These are phyloP conservation scores for Mus pahari DNA, from an alignment of 2,113 vertebrate species.

Conservation along the genomic window DNA sequence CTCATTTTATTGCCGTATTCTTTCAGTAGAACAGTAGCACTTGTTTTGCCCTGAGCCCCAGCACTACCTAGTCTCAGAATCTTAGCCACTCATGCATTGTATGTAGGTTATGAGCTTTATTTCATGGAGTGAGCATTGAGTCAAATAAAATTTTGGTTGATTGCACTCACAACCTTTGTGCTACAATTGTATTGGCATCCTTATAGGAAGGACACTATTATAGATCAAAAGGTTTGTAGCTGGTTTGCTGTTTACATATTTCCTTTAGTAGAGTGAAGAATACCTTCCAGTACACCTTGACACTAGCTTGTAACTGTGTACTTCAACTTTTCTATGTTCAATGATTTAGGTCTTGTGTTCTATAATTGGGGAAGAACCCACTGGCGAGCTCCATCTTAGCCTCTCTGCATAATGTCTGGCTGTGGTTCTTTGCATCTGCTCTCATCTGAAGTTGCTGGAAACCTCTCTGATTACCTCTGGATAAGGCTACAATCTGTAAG, in stretches of 20 bases:
- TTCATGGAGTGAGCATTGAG: background rate
- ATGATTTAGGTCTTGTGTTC: background rate
- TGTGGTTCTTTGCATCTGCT: too few species aligned
- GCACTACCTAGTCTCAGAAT: background rate
- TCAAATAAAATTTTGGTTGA: background rate
- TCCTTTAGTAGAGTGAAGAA: background rate
- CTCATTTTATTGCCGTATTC: background rate
- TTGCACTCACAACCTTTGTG: background rate
- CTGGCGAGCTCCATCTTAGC: too few species aligned
- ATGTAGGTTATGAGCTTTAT: background rate
- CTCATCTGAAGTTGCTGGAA: too few species aligned
- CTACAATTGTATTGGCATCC: background rate
- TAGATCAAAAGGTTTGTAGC: background rate
- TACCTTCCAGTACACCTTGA: background rate
- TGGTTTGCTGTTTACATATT: background rate
- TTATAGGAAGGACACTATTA: background rate
- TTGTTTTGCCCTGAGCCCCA: background rate
- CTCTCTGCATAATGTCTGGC: too few species aligned
- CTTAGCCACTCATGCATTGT: background rate
- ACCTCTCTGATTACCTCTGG: too few species aligned
- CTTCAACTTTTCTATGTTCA: too few species aligned
- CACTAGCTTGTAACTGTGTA: too few species aligned
- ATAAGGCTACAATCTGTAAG: too few species aligned
- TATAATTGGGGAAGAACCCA: too few species aligned
- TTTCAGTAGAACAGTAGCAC: background rate